Conservation (phyloP, 1,140 invertebrate species). For the Platorchestia sp. region DNA sequence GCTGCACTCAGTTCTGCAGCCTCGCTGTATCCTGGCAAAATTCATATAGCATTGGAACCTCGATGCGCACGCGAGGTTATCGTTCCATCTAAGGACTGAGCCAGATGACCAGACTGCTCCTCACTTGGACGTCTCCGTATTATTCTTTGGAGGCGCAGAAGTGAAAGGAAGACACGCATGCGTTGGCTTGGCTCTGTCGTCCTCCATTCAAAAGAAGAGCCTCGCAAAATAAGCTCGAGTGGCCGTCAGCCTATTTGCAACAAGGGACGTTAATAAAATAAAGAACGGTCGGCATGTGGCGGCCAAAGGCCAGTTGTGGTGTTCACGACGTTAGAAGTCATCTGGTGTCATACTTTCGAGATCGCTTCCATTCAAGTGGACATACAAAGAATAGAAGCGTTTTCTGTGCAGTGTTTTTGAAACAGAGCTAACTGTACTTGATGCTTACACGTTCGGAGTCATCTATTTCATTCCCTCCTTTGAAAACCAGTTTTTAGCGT, state of each 20-base stretch:
- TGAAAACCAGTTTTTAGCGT: not conserved
- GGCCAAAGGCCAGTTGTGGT: not conserved
- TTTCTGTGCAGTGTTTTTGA: not conserved
- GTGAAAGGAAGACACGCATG: conserved; percentile 21
- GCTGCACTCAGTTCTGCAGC: not conserved
- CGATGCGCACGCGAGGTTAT: conserved; percentile 5
- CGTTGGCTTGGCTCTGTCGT: not conserved
- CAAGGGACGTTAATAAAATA: not conserved
- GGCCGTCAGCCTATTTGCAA: conserved; percentile 34
- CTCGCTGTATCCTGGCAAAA: not conserved
- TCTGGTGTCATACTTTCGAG: not conserved
- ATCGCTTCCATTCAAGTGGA: not conserved
- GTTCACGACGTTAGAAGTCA: not conserved
- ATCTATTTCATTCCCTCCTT: not conserved
- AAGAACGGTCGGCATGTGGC: not conserved
- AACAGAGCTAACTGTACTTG: not conserved
- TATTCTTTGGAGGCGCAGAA: conserved; percentile 19
- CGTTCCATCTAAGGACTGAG: not conserved
- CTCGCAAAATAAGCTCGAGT: not conserved
- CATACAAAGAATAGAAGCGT: not conserved
- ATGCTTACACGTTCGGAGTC: not conserved
- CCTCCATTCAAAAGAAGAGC: not conserved
- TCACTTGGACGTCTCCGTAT: conserved; percentile 13
- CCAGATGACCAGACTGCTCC: not conserved
- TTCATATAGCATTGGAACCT: not conserved